Evolutionary conservation across 2,797 vertebrate genomes (phyloP).

Genomic region (Mallotus villosus): DNA sequence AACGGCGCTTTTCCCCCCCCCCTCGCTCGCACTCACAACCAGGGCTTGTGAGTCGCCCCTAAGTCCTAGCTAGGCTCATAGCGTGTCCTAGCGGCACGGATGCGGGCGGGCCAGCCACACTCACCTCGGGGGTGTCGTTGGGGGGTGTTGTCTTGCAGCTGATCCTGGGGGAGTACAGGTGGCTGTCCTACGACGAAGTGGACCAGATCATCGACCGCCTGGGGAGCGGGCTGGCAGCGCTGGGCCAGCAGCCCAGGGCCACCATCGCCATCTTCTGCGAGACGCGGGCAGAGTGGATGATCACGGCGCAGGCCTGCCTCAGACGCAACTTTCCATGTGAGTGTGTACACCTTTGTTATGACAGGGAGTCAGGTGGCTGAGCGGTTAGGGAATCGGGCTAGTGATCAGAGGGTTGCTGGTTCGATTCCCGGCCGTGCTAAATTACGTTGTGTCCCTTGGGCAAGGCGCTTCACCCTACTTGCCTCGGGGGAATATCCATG

Average conservation of each 20-base stretch:
- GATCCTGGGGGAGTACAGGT: constrained; percentile 82
- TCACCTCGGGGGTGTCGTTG: too few species aligned
- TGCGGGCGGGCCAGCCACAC: not conserved
- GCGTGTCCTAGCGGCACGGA: not conserved
- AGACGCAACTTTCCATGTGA: constrained; percentile 85
- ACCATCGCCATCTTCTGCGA: constrained; percentile 86
- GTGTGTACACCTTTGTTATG: constrained; percentile 25
- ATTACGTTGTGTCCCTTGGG: too few species aligned
- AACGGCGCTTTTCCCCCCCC: constrained; percentile 28
- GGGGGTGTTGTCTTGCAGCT: constrained; percentile 64
- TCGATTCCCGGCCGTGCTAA: too few species aligned
- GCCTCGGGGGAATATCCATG: too few species aligned
- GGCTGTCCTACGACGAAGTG: constrained; percentile 81
- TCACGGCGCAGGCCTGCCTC: constrained; percentile 83
- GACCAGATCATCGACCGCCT: constrained; percentile 67
- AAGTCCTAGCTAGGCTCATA: not conserved
- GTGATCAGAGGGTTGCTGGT: too few species aligned
- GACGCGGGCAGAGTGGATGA: constrained; percentile 86
- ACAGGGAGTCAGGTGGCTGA: too few species aligned
- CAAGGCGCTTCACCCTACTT: too few species aligned
- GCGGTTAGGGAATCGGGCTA: too few species aligned
- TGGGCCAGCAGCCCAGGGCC: constrained; percentile 76
- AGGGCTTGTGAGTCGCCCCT: not conserved
- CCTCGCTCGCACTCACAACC: not conserved
- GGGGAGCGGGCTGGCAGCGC: constrained; percentile 77